These are phyloP conservation scores for Dromius quadrimaculatus DNA, from an alignment of 2,888 invertebrate species.

Conservation along the genomic window DNA sequence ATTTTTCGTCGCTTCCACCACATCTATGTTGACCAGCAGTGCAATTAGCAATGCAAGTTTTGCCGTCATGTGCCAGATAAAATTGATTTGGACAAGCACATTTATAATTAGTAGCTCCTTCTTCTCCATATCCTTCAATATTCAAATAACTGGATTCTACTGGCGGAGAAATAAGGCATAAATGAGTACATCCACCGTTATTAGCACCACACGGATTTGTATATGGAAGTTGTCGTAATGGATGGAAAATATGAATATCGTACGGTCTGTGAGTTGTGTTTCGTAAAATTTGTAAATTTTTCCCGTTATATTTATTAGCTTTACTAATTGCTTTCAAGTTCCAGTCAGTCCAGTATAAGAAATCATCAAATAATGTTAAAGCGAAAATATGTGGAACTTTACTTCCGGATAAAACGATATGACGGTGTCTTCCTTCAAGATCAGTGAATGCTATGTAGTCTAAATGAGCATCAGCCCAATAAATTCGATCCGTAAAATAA, in stretches of 20 bases:
- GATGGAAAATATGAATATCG: constrained; percentile 93
- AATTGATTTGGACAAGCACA: constrained; percentile 98
- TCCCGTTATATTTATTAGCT: constrained; percentile 92
- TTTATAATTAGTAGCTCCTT: constrained; percentile 81
- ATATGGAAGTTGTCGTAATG: constrained; percentile 85
- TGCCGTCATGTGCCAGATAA: constrained; percentile 81
- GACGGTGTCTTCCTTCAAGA: constrained; percentile 89
- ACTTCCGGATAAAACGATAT: constrained; percentile 82
- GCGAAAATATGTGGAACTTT: constrained; percentile 97
- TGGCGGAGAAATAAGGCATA: constrained; percentile 91
- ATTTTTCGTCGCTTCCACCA: constrained; percentile 77
- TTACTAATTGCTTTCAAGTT: constrained; percentile 92
- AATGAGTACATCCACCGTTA: constrained; percentile 96
- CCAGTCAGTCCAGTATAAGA: constrained; percentile 98
- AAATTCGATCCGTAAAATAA: constrained; percentile 94
- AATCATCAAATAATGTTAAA: constrained; percentile 92
- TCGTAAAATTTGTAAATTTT: constrained; percentile 78
- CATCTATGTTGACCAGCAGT: constrained; percentile 88
- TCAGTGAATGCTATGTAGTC: constrained; percentile 97
- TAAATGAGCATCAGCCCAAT: constrained; percentile 98
- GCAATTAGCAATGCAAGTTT: constrained; percentile 95
- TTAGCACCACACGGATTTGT: constrained; percentile 91
- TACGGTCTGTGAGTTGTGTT: constrained; percentile 96
- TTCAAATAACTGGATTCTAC: constrained; percentile 80
- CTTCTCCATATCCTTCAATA: constrained; percentile 83